Base-by-base conservation (phyloP, 2,888 invertebrate species). In the Neuroscelio doddi region DNA sequence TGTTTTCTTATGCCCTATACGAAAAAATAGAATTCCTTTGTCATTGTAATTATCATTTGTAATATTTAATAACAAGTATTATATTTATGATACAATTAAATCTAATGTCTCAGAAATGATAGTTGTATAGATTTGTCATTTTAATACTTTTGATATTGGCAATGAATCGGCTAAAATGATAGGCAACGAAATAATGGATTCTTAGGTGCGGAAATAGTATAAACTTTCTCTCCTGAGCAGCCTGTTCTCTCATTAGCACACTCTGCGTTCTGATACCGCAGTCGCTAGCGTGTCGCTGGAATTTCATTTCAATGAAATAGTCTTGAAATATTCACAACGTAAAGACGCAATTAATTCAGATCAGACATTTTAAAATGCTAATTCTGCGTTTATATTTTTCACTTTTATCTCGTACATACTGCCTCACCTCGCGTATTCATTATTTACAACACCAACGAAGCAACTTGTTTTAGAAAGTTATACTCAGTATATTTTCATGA, bases 231-330 rank as follows among this genome's bases (percentile, higher is more conserved):
- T 57, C 57, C 41, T 21, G 24, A 63, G 39, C 44, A 57, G 63
- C 52, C 63, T 58, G 51, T 62, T 57, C 64, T 64, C 57, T 57
- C 49, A 44, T 51, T 57, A 56, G 45, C 42, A 36, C 36, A 32
- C 38, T 39, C 45, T 38, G 16, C 49, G n/a, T 1, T 34, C n/a
- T 2, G 34, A 30, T 2, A n/a, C 30, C 4, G 30, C 10, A 3
- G 34, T 15, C 34, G 38, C 38, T 9, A 9, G 50, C 46, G 21
- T 39, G 41, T 24, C 36, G 46, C 30, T 57, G 47, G 42, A 39
- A 39, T 64, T 64, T 64, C 56, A 39, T 47, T 64, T 49, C 32
- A 27, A 46, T 15, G 42, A 36, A 47, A 49, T 24, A 46, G 30
- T 41, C 38, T 21, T 27, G 49, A 38, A 32, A 62, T 51, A 41